A percentile compares a stretch with the other conserved stretches of the same genome.
phyloP scores from a whole-genome alignment of 2,797 vertebrate species.

The Pipistrellus kuhlii region DNA sequence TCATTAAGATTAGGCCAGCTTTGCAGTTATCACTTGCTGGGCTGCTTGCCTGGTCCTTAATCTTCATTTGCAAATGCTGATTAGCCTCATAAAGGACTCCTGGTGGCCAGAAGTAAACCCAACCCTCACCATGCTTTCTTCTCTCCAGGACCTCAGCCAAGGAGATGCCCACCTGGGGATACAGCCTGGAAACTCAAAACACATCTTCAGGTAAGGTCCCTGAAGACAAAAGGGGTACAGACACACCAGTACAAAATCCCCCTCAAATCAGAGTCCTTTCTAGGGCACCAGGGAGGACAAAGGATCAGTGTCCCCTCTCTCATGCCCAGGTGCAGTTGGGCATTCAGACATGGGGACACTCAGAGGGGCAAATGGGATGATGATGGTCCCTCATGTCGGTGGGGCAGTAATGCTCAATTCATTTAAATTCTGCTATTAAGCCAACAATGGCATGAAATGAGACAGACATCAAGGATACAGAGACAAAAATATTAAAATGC shows the following conservation, averaged over 20 bases:
- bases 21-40: slow-evolving; percentile 79
- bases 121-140: slow-evolving; percentile 25
- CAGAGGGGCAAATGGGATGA: background rate
- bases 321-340: background rate
- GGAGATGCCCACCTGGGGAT: background rate
- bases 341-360: background rate
- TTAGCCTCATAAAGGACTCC: slow-evolving; percentile 79
- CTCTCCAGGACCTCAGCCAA: slow-evolving; percentile 54
- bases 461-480: background rate
- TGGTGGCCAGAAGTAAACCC: slow-evolving; percentile 72
- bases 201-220: background rate
- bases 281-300: background rate
- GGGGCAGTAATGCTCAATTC: background rate
- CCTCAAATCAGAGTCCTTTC: background rate
- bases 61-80: slow-evolving; percentile 85
- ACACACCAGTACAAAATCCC: background rate
- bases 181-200: slow-evolving; percentile 36
- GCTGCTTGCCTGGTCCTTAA: slow-evolving; percentile 85
- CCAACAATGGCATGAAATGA: background rate
- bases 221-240: background rate
- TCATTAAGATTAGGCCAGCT: slow-evolving; percentile 86
- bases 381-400: too few species aligned
- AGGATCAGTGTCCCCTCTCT: background rate
- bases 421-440: background rate
- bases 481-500: background rate